Percentiles rank a stretch among this genome's conserved stretches.
These are phyloP conservation scores for Ophonus ardosiacus DNA, from an alignment of 2,888 invertebrate genomes.

Conservation along the genomic window DNA sequence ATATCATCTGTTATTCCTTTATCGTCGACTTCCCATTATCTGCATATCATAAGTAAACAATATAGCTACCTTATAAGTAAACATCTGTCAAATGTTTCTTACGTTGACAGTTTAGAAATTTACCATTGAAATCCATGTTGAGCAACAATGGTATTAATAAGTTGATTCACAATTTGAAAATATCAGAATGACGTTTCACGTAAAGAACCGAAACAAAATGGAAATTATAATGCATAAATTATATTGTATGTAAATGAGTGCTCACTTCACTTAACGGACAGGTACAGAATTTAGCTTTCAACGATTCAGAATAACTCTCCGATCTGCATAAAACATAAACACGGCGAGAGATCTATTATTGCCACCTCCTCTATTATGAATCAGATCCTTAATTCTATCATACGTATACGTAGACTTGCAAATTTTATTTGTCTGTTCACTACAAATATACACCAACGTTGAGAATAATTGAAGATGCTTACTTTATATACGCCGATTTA, in stretches of 20 bases:
- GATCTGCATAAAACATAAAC: slow-evolving; percentile 48
- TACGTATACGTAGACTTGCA: slow-evolving; percentile 30
- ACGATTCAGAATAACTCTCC: slow-evolving; percentile 31
- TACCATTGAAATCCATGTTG: not conserved
- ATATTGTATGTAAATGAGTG: slow-evolving; percentile 42
- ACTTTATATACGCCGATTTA: too few relatives aligned
- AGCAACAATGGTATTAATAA: not conserved
- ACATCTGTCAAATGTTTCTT: not conserved
- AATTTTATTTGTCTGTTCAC: slow-evolving; percentile 7
- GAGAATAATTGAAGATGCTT: too few relatives aligned
- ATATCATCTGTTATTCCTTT: slow-evolving; percentile 1
- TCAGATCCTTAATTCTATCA: slow-evolving; percentile 22
- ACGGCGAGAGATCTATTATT: slow-evolving; percentile 23
- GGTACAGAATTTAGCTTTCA: slow-evolving; percentile 49
- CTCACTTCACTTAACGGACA: slow-evolving; percentile 34
- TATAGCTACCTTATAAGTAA: not conserved
- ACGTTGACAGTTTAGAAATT: not conserved
- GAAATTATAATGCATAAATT: slow-evolving; percentile 44
- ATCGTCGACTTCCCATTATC: not conserved
- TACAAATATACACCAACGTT: not conserved
- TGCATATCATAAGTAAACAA: not conserved
- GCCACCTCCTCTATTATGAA: slow-evolving; percentile 41
- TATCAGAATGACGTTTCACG: slow-evolving; percentile 40
- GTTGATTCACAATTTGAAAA: slow-evolving; percentile 20
- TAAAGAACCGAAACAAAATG: slow-evolving; percentile 45